Base-by-base conservation (phyloP, 2,113 vertebrate species). In the Eurypyga helias region DNA sequence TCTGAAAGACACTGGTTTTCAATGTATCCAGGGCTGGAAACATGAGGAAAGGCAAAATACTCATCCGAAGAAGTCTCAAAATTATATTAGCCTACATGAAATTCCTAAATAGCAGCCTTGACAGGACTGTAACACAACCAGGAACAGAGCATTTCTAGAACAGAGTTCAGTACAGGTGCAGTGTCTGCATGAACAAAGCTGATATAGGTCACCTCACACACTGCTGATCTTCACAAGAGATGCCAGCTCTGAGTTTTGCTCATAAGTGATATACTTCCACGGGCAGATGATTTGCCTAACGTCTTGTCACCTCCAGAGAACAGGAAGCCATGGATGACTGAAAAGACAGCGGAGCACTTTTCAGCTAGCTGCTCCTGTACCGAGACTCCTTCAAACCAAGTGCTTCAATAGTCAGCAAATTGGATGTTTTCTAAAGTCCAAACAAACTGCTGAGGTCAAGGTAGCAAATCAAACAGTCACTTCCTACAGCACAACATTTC, bases 31-130 rank as follows among this genome's bases (percentile, higher is more conserved):
- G 41, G 3, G 6, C 25, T 51, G 69, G 46, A 91, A 82, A 55
- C 15, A 23, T 1, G 10, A 90, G 21, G 45, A 93, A 95, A 84
- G 49, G 41, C 45, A 84, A 90, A 94, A 80, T 29, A 83, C 8
- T 48, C 57, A 66, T 70, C 51, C n/a, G 33, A 95, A 62, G 19
- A 90, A 81, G 45, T 48, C 45, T 89, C 62, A 90, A 41, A 71
- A 84, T 82, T 33, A 79, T 26, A 23, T 90, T 3, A 80, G 41
- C 45, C 64, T 83, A 36, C 28, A 54, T 2, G 1, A 17, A 87
- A 87, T 31, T 55, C 54, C 75, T 65, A 13, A 76, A 33, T 1
- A 69, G 58, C 24, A 77, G 58, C 54, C n/a, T 24, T 49, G 10
- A 48, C 24, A 81, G 55, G 51, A 88, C 25, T 26, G 64, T 45